phyloP scores from a whole-genome alignment of 2,113 vertebrate genomes.

The Caloenas nicobarica region DNA sequence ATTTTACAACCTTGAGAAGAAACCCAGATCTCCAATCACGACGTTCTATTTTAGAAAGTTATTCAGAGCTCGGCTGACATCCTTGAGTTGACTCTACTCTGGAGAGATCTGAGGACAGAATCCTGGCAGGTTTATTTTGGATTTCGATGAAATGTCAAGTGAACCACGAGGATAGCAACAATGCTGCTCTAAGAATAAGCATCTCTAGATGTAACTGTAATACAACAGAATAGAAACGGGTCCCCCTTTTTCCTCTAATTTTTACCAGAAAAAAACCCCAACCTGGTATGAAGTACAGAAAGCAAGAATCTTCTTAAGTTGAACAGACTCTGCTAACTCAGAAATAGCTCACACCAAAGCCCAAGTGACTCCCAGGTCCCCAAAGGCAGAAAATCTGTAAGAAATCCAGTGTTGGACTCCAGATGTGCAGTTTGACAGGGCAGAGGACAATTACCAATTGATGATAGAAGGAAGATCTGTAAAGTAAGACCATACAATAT shows the following conservation, averaged over 20 bases:
- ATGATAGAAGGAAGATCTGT: not conserved
- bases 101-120: not conserved
- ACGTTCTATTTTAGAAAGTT: slow-evolving; percentile 22
- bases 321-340: not conserved
- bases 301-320: not conserved
- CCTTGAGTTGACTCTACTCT: not conserved
- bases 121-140: slow-evolving; percentile 42
- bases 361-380: not conserved
- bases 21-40: not conserved
- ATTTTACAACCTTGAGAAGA: not conserved
- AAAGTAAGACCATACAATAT: not conserved
- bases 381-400: not conserved
- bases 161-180: not conserved
- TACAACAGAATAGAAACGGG: not conserved
- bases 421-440: not conserved
- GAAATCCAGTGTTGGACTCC: not conserved
- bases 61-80: slow-evolving; percentile 35
- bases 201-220: not conserved
- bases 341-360: not conserved
- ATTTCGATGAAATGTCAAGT: slow-evolving; percentile 42
- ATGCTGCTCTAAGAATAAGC: slow-evolving; percentile 22
- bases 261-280: not conserved
- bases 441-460: not conserved
- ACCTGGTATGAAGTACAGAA: not conserved
- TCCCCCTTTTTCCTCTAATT: not conserved